Evolutionary conservation across 1,140 invertebrate genomes (phyloP).

Genomic region (Drosophila grimshawi): DNA sequence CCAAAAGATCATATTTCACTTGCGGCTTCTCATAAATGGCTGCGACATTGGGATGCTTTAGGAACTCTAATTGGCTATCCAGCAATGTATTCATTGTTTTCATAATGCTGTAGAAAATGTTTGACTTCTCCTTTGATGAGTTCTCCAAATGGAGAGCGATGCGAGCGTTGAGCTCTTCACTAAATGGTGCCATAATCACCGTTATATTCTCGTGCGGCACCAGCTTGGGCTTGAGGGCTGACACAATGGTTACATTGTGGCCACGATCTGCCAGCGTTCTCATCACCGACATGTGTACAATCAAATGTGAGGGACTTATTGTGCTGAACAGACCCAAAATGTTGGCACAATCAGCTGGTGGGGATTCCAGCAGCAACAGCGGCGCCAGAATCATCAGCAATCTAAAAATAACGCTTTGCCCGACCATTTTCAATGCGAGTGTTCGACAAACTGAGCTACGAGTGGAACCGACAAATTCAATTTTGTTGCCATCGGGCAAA

Average conservation of each 20-base stretch:
- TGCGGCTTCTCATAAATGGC: constrained; percentile 34
- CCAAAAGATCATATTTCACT: constrained; percentile 51
- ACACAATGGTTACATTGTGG: constrained; percentile 64
- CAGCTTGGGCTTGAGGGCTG: constrained; percentile 27
- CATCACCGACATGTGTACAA: constrained; percentile 58
- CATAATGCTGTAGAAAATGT: no score
- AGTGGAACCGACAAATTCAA: no score
- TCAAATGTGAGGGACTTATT: constrained; percentile 58
- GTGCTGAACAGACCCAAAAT: constrained; percentile 58
- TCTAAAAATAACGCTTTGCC: background rate
- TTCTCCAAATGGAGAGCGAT: constrained; percentile 19
- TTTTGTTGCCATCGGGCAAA: constrained; percentile 3
- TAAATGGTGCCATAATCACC: constrained; percentile 27
- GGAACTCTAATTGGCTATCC: constrained; percentile 34
- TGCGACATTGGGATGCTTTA: constrained; percentile 36
- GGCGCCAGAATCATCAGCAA: background rate
- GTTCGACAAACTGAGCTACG: constrained; percentile 4
- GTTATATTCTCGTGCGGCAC: constrained; percentile 50
- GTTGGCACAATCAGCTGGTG: constrained; percentile 27
- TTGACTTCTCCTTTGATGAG: constrained; percentile 11
- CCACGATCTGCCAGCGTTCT: constrained; percentile 47
- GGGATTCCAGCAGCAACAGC: constrained; percentile 3
- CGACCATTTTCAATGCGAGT: background rate
- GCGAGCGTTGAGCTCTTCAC: background rate
- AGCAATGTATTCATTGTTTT: constrained; percentile 21